phyloP scores from a whole-genome alignment of 2,888 invertebrate species.

The Epistrophe eligans region DNA sequence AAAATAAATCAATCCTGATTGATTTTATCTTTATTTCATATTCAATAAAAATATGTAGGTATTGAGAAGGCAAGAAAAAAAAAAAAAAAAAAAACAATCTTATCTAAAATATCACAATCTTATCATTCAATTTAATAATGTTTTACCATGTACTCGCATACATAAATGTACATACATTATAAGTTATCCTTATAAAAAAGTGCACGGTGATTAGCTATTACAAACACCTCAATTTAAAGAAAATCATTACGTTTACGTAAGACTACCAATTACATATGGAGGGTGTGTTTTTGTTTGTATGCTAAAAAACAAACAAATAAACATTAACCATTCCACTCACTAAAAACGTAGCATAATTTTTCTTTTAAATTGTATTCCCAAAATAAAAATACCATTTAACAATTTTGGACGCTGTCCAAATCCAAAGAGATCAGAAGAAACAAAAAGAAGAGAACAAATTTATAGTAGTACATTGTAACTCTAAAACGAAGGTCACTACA shows the following conservation, averaged over 20 bases:
- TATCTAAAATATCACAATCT: background rate
- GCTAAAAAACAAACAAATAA: background rate
- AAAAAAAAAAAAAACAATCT: background rate
- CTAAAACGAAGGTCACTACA: conserved; percentile 37
- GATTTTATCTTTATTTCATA: background rate
- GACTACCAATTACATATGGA: conserved; percentile 36
- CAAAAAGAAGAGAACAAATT: conserved; percentile 21
- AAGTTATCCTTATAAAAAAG: background rate
- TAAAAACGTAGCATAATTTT: background rate
- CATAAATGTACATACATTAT: background rate
- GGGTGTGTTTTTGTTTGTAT: conserved; percentile 57
- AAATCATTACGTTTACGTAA: conserved; percentile 65
- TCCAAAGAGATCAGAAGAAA: conserved; percentile 11
- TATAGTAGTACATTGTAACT: background rate
- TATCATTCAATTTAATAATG: background rate
- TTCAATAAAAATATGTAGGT: too few relatives aligned
- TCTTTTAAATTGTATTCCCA: conserved; percentile 41
- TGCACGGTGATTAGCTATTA: background rate
- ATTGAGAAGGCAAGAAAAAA: background rate
- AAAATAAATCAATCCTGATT: background rate
- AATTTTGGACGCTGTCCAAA: conserved; percentile 63
- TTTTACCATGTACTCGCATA: background rate
- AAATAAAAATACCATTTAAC: conserved; percentile 66
- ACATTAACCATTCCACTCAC: background rate
- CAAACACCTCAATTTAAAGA: background rate